Evolutionary conservation across 1,140 invertebrate genomes (phyloP).

Genomic region (Bombus huntii): DNA sequence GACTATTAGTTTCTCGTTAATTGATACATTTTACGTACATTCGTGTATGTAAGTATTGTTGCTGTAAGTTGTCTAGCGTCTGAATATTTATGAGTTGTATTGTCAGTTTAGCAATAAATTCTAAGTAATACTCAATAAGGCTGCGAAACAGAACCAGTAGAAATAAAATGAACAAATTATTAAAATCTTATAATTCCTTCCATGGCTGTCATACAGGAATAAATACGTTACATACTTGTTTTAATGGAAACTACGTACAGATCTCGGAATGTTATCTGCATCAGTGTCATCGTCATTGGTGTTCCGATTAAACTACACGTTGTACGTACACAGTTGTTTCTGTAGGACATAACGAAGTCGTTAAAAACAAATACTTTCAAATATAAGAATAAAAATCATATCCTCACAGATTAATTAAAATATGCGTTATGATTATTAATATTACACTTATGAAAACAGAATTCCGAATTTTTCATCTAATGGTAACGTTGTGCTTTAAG

Average conservation of each 20-base stretch:
- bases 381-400: not conserved
- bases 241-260: conserved; percentile 49
- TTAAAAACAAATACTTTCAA: not conserved
- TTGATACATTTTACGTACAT: too few species aligned
- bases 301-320: conserved; percentile 17
- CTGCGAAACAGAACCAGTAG: too few species aligned
- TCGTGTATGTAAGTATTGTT: too few species aligned
- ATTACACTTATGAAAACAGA: not conserved
- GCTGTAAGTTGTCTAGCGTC: too few species aligned
- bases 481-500: not conserved
- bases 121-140: too few species aligned
- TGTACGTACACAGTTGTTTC: not conserved
- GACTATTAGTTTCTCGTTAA: too few species aligned
- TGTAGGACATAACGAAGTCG: not conserved
- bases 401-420: not conserved
- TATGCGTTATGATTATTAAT: not conserved
- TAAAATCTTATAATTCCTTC: not conserved
- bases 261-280: conserved; percentile 31
- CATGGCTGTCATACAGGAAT: conserved; percentile 12
- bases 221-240: conserved; percentile 44
- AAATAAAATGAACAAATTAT: not conserved
- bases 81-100: too few species aligned
- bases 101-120: too few species aligned
- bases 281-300: conserved; percentile 29
- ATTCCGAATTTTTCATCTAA: not conserved